These are phyloP conservation scores for Amphilophus citrinellus DNA, from an alignment of 2,113 vertebrate genomes.

Conservation along the genomic window DNA sequence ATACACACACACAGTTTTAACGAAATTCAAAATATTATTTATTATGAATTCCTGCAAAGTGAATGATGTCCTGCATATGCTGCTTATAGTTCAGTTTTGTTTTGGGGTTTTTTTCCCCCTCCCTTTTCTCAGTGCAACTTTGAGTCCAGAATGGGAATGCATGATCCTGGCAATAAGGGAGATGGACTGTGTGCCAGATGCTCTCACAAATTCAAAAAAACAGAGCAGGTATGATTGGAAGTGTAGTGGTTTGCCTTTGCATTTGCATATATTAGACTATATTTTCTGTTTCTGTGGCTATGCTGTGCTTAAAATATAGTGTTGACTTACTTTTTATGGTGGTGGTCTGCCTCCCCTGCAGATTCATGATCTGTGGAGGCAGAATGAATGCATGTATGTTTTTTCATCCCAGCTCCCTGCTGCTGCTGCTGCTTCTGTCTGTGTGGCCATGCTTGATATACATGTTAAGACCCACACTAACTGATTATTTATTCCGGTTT, in stretches of 20 bases:
- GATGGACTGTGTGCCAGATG: slow-evolving; percentile 24
- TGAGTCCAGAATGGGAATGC: slow-evolving; percentile 9
- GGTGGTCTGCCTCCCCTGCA: slow-evolving; percentile 35
- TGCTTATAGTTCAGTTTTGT: slow-evolving; percentile 31
- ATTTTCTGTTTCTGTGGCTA: slow-evolving; percentile 22
- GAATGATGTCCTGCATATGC: slow-evolving; percentile 41
- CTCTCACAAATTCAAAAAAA: slow-evolving; percentile 35
- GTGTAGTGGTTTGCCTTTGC: slow-evolving; percentile 28
- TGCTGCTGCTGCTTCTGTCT: slow-evolving; percentile 38
- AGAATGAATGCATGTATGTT: slow-evolving; percentile 23
- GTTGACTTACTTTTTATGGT: slow-evolving; percentile 54
- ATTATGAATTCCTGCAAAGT: slow-evolving; percentile 32
- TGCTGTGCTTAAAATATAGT: slow-evolving; percentile 50
- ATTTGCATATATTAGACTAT: slow-evolving; percentile 40
- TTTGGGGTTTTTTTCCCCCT: background rate
- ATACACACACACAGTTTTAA: slow-evolving; percentile 18
- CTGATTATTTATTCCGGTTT: slow-evolving; percentile 62
- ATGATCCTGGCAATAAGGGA: slow-evolving; percentile 1
- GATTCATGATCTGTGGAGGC: slow-evolving; percentile 28
- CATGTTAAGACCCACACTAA: slow-evolving; percentile 56
- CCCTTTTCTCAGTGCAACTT: background rate
- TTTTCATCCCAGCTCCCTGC: slow-evolving; percentile 6
- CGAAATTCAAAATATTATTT: slow-evolving; percentile 38
- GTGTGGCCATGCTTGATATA: slow-evolving; percentile 53
- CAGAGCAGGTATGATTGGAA: slow-evolving; percentile 44